Evolutionary conservation across 2,797 vertebrate genomes (phyloP), one percentile per base, ranked within the genome.

Genomic region (Coregonus sp.): DNA sequence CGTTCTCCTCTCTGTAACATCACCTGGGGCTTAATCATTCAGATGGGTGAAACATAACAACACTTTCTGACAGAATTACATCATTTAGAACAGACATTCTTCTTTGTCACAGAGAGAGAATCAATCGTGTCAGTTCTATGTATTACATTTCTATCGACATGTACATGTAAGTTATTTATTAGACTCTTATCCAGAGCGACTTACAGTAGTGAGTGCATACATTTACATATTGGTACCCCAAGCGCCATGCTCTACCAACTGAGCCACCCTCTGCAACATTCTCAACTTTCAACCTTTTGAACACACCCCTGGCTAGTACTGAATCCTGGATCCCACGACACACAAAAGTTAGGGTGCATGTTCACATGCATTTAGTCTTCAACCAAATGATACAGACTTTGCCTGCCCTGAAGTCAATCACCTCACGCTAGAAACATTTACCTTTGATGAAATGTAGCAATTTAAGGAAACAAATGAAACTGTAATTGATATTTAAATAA

Each of bases 401-500:
- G 40, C 40, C 9, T 47, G 40, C 40, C 84, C 72, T 75, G 47
- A 85, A 74, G 63, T 82, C 76, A 68, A 81, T 33, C 82, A 87
- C 54, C 47, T 70, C 68, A 37, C 47, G 31, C 15, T 31, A 47
- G 12, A 71, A 79, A 87, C 88, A 79, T 83, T 87, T 83, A 79
- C 71, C 67, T 81, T 67, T 71, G 77, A 89, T 84, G 77, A 89
- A 85, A 86, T 68, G 74, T 80, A 63, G 88, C 83, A 80, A 83
- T 85, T 90, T 85, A 82, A 88, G 87, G 84, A 84, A 83, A 86
- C 82, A 82, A 80, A 88, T 76, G 73, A 75, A 86, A 85, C 69
- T 86, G 40, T 47, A 84, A 88, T 87, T 81, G 81, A 89, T 83
- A 89, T 87, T 90, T 88, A 91, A 91, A 92, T 90, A 89, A 33